These are phyloP conservation scores for Orthosia cruda DNA, from an alignment of 2,888 invertebrate species.

Conservation along the genomic window DNA sequence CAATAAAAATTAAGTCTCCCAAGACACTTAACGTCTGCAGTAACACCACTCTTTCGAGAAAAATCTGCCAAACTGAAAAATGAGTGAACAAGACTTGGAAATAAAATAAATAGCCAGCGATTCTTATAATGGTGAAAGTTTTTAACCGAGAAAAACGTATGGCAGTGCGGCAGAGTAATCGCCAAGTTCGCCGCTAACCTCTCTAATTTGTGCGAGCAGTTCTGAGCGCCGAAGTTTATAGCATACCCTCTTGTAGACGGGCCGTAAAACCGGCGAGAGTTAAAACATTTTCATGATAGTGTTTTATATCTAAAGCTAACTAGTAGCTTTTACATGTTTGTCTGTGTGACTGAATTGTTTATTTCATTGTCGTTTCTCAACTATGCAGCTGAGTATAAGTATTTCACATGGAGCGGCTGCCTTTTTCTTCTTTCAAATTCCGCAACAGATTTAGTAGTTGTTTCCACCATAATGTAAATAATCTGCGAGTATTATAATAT, in stretches of 20 bases:
- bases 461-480: too few species aligned
- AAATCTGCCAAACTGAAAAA: constrained; percentile 20
- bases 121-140: constrained; percentile 68
- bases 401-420: too few species aligned
- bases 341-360: background rate
- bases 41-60: constrained; percentile 17
- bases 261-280: constrained; percentile 48
- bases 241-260: constrained; percentile 60
- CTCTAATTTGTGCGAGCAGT: constrained; percentile 72
- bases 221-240: constrained; percentile 68
- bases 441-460: too few species aligned
- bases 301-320: constrained; percentile 16
- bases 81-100: constrained; percentile 25
- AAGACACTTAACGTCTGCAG: background rate
- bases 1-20: background rate
- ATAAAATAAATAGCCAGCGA: constrained; percentile 65
- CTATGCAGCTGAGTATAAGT: too few species aligned
- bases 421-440: too few species aligned
- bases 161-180: constrained; percentile 60
- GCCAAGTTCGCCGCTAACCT: constrained; percentile 66
- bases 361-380: too few species aligned
- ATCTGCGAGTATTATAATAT: too few species aligned
- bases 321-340: background rate
- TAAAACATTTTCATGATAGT: constrained; percentile 26
- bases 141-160: constrained; percentile 67